These are phyloP conservation scores for Ctenopoma kingsleyae DNA, from an alignment of 2,797 vertebrate species.

Conservation along the genomic window DNA sequence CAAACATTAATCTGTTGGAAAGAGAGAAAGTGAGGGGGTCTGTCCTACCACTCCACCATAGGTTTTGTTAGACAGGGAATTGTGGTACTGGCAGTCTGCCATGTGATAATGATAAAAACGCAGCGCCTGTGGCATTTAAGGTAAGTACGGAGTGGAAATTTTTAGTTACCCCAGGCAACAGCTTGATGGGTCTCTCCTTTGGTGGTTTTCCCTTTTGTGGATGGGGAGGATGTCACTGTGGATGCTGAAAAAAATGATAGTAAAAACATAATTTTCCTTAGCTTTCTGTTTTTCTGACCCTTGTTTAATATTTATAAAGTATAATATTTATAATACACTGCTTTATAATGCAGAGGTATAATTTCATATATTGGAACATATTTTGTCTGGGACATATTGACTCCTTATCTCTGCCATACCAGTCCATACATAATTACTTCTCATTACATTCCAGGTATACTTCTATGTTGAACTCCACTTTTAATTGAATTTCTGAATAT, in stretches of 20 bases:
- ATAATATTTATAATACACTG: slow-evolving; percentile 14
- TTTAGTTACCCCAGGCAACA: slow-evolving; percentile 60
- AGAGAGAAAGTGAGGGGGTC: slow-evolving; percentile 56
- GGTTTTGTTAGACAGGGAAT: slow-evolving; percentile 72
- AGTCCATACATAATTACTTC: slow-evolving; percentile 59
- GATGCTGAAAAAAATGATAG: slow-evolving; percentile 26
- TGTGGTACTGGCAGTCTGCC: slow-evolving; percentile 67
- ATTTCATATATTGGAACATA: slow-evolving; percentile 18
- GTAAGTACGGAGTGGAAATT: slow-evolving; percentile 40
- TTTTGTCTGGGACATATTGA: slow-evolving; percentile 36
- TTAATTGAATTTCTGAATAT: slow-evolving; percentile 72
- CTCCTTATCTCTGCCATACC: slow-evolving; percentile 51
- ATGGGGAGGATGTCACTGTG: slow-evolving; percentile 28
- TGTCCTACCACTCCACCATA: slow-evolving; percentile 51
- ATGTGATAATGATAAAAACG: slow-evolving; percentile 66
- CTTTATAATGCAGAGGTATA: slow-evolving; percentile 35
- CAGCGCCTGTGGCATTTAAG: slow-evolving; percentile 64
- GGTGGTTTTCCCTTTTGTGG: background rate
- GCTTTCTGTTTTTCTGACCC: slow-evolving; percentile 8
- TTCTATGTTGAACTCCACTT: slow-evolving; percentile 57
- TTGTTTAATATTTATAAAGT: slow-evolving; percentile 26
- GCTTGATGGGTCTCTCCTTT: background rate
- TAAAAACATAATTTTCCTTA: slow-evolving; percentile 25
- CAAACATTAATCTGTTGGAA: slow-evolving; percentile 70
- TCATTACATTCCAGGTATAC: slow-evolving; percentile 70